Conservation (phyloP, 1,140 invertebrate genomes). For the Brachionus koreanus region DNA sequence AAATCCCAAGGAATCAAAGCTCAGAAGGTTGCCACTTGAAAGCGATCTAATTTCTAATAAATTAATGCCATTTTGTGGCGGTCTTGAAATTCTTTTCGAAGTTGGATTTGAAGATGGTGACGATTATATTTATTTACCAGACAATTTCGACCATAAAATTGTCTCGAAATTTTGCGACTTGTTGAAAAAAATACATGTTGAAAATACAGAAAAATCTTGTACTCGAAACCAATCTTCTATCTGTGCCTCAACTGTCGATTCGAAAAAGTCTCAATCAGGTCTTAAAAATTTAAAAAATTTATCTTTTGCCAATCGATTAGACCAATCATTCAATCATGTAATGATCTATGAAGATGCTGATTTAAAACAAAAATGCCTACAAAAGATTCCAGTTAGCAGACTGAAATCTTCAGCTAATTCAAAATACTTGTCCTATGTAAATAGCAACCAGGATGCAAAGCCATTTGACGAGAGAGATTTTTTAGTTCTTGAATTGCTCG, state of each 20-base stretch:
- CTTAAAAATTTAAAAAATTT: conserved; percentile 6
- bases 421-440: conserved; percentile 26
- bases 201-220: neutral
- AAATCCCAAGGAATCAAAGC: neutral
- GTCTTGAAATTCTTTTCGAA: conserved; percentile 39
- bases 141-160: neutral
- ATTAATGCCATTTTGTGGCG: conserved; percentile 33
- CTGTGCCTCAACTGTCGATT: neutral
- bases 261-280: neutral
- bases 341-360: conserved; percentile 55
- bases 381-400: conserved; percentile 52
- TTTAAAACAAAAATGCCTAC: conserved; percentile 53
- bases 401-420: conserved; percentile 49
- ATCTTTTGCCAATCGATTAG: conserved; percentile 57
- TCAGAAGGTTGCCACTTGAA: neutral
- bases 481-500: conserved; percentile 71
- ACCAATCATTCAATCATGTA: conserved; percentile 50
- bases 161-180: neutral
- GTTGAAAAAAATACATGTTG: neutral
- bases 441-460: neutral
- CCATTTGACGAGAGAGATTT: conserved; percentile 66
- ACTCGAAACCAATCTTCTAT: neutral
- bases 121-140: neutral
- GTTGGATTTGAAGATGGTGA: neutral
- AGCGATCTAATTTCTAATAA: neutral